These are phyloP conservation scores for Drosophila insularis DNA, from an alignment of 1,140 invertebrate species.

Conservation along the genomic window DNA sequence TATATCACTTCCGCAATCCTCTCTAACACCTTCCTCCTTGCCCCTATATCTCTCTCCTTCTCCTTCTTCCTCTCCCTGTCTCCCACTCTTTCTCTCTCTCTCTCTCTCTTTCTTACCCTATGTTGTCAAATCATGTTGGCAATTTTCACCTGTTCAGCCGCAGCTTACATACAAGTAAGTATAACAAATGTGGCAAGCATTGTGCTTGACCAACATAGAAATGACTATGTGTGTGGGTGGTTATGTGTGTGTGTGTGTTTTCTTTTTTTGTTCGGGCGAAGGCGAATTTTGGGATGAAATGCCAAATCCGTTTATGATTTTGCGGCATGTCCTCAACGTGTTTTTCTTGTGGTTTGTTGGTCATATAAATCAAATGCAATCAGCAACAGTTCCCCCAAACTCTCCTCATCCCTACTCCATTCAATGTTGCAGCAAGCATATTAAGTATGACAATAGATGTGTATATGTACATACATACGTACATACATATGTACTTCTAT, in stretches of 20 bases:
- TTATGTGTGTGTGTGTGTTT: too few species aligned
- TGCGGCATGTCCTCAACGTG: conserved; percentile 60
- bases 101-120: not conserved
- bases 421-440: conserved; percentile 45
- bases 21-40: not conserved
- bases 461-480: not conserved
- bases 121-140: conserved; percentile 78
- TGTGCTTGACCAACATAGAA: conserved; percentile 9
- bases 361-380: conserved; percentile 78
- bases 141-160: conserved; percentile 74
- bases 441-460: conserved; percentile 34
- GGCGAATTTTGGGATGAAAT: too few species aligned
- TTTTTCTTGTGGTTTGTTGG: conserved; percentile 19
- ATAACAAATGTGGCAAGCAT: conserved; percentile 59
- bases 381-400: conserved; percentile 26
- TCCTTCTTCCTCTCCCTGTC: too few species aligned
- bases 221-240: too few species aligned
- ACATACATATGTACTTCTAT: too few species aligned
- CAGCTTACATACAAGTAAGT: conserved; percentile 59
- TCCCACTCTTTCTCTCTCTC: too few species aligned
- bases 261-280: too few species aligned
- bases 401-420: conserved; percentile 19
- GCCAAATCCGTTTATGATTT: conserved; percentile 74
- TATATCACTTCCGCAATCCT: conserved; percentile 45
- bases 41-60: too few species aligned